A percentile compares a stretch with the other conserved stretches of the same genome.
phyloP scores from a whole-genome alignment of 2,113 vertebrate species.

The Hirundichthys speculiger region DNA sequence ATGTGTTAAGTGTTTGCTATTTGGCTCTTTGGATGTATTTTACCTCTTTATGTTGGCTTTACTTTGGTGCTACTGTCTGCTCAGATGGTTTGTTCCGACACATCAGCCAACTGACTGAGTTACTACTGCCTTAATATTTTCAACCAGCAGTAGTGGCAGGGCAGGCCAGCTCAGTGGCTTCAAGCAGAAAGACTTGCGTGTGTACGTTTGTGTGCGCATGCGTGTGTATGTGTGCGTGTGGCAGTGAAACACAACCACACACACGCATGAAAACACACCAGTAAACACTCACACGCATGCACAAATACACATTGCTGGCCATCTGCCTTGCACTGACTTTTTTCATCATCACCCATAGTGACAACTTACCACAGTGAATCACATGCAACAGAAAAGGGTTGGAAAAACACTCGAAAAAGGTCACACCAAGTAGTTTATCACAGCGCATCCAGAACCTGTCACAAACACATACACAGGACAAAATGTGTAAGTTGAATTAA shows the following conservation, averaged over 20 bases:
- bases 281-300: conserved; percentile 21
- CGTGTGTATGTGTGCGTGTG: no score
- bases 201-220: no score
- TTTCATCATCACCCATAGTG: conserved; percentile 50
- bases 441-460: no score
- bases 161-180: conserved; percentile 45
- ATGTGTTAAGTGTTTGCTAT: conserved; percentile 39
- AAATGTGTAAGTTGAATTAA: no score
- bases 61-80: conserved; percentile 33
- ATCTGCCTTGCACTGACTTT: conserved; percentile 51
- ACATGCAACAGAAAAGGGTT: conserved; percentile 2
- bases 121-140: conserved; percentile 45
- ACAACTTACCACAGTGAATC: conserved; percentile 29
- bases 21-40: conserved; percentile 38
- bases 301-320: conserved; percentile 28
- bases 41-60: conserved; percentile 22
- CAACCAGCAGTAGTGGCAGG: conserved; percentile 50
- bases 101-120: conserved; percentile 56
- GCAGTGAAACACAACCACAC: conserved; percentile 12
- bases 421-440: no score
- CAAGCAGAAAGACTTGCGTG: conserved; percentile 27
- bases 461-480: no score
- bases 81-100: conserved; percentile 36
- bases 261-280: conserved; percentile 27
- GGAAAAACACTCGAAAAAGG: no score